Percentiles rank a stretch among this genome's conserved stretches.
phyloP scores from a whole-genome alignment of 2,888 invertebrate species.

The Abrostola triplasia region DNA sequence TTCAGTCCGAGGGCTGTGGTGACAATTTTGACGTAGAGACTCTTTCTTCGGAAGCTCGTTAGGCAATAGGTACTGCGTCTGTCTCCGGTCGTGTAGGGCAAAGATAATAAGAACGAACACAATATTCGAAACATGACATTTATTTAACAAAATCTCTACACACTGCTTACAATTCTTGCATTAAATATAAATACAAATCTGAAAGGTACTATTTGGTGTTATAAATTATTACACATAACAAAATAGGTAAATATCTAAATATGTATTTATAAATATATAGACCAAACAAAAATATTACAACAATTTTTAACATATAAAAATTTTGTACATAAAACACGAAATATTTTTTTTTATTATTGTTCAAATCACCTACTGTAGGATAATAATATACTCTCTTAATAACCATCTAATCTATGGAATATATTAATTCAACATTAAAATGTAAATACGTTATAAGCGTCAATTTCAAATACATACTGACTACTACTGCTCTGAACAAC shows the following conservation, averaged over 20 bases:
- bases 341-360: constrained; percentile 72
- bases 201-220: constrained; percentile 86
- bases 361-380: constrained; percentile 74
- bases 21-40: no score
- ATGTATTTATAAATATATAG: constrained; percentile 68
- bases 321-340: constrained; percentile 66
- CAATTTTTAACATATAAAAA: constrained; percentile 63
- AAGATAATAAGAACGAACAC: constrained; percentile 36
- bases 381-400: constrained; percentile 64
- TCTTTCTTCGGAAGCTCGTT: no score
- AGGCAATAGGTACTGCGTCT: no score
- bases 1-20: no score
- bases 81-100: background rate
- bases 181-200: constrained; percentile 78
- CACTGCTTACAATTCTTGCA: constrained; percentile 78
- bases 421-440: constrained; percentile 67
- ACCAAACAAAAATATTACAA: constrained; percentile 62
- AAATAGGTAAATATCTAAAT: constrained; percentile 72
- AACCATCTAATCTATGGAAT: constrained; percentile 71
- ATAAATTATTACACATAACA: constrained; percentile 79
- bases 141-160: constrained; percentile 87
- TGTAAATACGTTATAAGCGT: constrained; percentile 72
- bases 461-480: constrained; percentile 68
- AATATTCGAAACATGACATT: constrained; percentile 83
- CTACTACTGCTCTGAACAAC: constrained; percentile 63